Conservation (phyloP, 2,113 vertebrate genomes). For the Sylvietta virens region DNA sequence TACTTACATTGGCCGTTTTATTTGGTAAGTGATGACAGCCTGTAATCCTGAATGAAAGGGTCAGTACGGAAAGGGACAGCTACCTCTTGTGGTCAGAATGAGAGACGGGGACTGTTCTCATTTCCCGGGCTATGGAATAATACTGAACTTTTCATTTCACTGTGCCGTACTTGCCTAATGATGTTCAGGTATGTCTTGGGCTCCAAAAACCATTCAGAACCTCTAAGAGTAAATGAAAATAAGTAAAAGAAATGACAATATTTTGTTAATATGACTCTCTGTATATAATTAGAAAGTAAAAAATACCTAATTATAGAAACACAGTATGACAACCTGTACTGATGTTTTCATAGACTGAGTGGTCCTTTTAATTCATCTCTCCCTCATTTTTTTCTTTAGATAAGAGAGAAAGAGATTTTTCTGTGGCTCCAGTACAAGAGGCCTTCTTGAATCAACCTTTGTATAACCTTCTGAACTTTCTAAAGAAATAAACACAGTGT, state of each 20-base stretch:
- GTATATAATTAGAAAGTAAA: background rate
- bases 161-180: rapidly evolving
- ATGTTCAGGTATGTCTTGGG: background rate
- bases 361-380: background rate
- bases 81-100: background rate
- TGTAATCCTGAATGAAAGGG: background rate
- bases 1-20: rapidly evolving
- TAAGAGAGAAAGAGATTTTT: background rate
- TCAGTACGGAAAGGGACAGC: background rate
- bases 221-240: background rate
- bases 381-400: background rate
- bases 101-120: rapidly evolving
- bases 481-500: background rate
- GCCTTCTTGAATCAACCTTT: background rate
- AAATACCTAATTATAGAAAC: background rate
- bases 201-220: background rate
- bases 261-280: background rate
- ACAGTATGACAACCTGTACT: background rate
- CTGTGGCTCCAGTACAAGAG: background rate
- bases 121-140: background rate
- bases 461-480: background rate
- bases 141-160: background rate
- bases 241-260: background rate
- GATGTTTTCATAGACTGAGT: background rate
- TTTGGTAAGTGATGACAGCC: background rate